Conservation (phyloP, 2,113 vertebrate genomes). For the Microcebus ravelobensis region DNA sequence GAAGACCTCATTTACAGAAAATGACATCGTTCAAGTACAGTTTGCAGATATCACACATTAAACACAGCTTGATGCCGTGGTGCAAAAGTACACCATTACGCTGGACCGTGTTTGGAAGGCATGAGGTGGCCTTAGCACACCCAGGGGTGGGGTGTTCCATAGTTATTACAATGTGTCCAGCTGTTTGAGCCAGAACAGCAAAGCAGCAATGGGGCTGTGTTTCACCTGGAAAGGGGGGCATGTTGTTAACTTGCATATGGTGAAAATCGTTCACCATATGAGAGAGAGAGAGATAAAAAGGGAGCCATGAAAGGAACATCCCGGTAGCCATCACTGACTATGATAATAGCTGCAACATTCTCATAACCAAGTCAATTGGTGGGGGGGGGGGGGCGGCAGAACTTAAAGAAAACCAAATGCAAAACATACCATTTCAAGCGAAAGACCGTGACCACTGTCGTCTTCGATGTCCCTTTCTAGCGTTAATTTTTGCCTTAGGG, state of each 20-base stretch:
- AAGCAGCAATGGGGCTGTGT: constrained; percentile 68
- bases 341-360: constrained; percentile 69
- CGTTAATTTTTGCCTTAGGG: constrained; percentile 65
- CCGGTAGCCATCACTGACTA: constrained; percentile 46
- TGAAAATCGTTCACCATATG: constrained; percentile 78
- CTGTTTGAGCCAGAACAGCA: constrained; percentile 80
- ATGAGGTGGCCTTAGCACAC: constrained; percentile 72
- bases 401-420: constrained; percentile 27
- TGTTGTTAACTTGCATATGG: constrained; percentile 81
- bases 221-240: constrained; percentile 71
- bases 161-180: constrained; percentile 83
- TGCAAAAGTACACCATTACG: constrained; percentile 80
- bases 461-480: constrained; percentile 79
- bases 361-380: neutral
- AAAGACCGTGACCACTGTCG: neutral
- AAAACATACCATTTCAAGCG: neutral
- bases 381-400: too few relatives aligned
- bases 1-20: constrained; percentile 87
- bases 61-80: constrained; percentile 85
- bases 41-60: constrained; percentile 86
- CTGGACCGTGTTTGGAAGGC: constrained; percentile 78
- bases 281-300: neutral
- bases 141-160: constrained; percentile 66
- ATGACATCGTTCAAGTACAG: constrained; percentile 84
- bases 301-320: constrained; percentile 31